phyloP scores from a whole-genome alignment of 23 tunicate species.

The Oikopleura vanhoeffeni region DNA sequence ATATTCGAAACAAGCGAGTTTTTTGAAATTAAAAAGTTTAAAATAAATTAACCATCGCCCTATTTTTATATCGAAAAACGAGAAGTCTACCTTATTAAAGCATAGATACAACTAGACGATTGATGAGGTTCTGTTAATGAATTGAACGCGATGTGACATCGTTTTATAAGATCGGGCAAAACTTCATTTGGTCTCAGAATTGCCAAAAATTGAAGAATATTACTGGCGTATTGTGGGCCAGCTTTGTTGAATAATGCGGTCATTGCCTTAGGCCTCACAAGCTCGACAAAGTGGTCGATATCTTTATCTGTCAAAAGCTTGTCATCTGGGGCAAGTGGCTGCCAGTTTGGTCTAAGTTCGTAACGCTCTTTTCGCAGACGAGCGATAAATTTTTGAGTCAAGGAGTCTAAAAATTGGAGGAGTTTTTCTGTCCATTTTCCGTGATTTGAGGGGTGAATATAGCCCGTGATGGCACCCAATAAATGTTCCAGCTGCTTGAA shows the following conservation, averaged over 20 bases:
- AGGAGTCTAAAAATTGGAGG: constrained; percentile 5
- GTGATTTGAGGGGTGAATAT: not conserved
- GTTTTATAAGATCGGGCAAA: not conserved
- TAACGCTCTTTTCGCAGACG: not conserved
- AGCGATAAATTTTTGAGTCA: not conserved
- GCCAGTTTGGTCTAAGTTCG: not conserved
- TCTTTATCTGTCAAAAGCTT: not conserved
- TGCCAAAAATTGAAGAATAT: constrained; percentile 13
- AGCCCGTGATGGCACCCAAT: not conserved
- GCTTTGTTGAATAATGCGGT: constrained; percentile 11
- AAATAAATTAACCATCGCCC: not conserved
- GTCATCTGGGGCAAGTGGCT: not conserved
- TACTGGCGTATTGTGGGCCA: not conserved
- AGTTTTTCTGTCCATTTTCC: constrained; percentile 15
- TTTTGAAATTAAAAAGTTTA: not conserved
- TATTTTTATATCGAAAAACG: not conserved
- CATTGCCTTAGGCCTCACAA: not conserved
- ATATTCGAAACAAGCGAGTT: too few relatives aligned
- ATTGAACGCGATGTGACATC: constrained; percentile 3
- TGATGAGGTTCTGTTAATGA: constrained; percentile 9
- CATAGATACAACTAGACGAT: constrained; percentile 7
- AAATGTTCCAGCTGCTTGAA: not conserved
- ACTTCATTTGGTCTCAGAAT: not conserved
- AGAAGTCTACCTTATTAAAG: not conserved
- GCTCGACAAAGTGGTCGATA: not conserved